Base-by-base conservation (phyloP, 2,797 vertebrate species). In the Novumbra hubbsi region DNA sequence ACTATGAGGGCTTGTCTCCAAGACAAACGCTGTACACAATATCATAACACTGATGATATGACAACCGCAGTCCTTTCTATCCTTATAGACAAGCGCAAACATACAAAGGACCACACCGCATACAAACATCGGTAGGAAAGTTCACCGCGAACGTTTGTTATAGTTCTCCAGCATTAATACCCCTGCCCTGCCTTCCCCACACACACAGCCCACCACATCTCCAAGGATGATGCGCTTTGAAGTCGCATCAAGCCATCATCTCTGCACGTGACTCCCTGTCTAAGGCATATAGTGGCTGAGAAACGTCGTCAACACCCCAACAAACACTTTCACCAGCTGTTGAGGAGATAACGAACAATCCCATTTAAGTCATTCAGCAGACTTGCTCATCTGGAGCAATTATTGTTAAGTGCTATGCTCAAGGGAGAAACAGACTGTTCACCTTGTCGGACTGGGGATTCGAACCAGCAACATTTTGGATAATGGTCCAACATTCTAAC, bases 151-250 rank as follows among this genome's bases (percentile, higher is more conserved):
- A 57, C n/a, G n/a, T 67, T 62, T 68, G 55, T 19, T 50, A 50
- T 76, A 69, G 73, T 73, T 76, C 9, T n/a, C 28, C 30, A 17
- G n/a, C 14, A 41, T 27, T 41, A 14, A 17, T 19, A 66, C 27
- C 21, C 21, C 32, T 34, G 48, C 41, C 48, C 57, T 32, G 27
- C 7, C 45, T 24, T 55, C 21, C 27, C 32, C 17, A 21, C 16
- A 63, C 21, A 32, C 34, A 17, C 24, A 30, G 30, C 52, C 41
- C n/a, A 68, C 73, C 15, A n/a, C 8, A 28, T 27, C 38, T 83
- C 88, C 76, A 60, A 79, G 81, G 83, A 82, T 91, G 88, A 90
- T 27, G 90, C 83, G 85, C 76, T 83, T 64, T 82, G 81, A 71
- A 78, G 81, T 90, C 85, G 88, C 84, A 86, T 83, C 82, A 84